Percentiles rank a stretch among this genome's conserved stretches.
These are phyloP conservation scores for Sinella curviseta DNA, from an alignment of 1,140 invertebrate species.

Conservation along the genomic window DNA sequence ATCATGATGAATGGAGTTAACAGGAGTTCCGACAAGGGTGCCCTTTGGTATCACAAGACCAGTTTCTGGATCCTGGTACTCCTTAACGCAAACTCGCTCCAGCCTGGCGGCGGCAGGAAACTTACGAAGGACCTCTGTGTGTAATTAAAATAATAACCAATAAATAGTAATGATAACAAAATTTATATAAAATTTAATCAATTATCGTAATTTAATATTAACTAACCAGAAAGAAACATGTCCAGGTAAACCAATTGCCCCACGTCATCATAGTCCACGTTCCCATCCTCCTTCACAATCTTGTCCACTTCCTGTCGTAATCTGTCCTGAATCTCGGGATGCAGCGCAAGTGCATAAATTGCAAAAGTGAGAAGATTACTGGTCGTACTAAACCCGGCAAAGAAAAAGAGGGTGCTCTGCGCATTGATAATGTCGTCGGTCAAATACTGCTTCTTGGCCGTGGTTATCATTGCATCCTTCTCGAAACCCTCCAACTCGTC, in stretches of 20 bases:
- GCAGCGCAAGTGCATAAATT: slow-evolving; percentile 66
- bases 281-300: slow-evolving; percentile 52
- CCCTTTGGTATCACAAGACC: slow-evolving; percentile 55
- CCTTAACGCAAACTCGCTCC: slow-evolving; percentile 52
- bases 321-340: slow-evolving; percentile 60
- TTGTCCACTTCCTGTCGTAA: no score
- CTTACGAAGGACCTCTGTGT: slow-evolving; percentile 50
- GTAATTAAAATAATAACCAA: no score
- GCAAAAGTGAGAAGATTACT: slow-evolving; percentile 67
- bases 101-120: not conserved
- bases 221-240: slow-evolving; percentile 59
- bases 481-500: not conserved
- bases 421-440: not conserved
- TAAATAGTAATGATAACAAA: no score
- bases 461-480: not conserved
- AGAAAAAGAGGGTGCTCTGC: no score
- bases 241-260: slow-evolving; percentile 58
- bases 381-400: slow-evolving; percentile 72
- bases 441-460: no score
- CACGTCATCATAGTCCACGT: slow-evolving; percentile 54
- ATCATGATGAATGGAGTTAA: no score
- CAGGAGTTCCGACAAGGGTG: slow-evolving; percentile 51
- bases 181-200: no score
- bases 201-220: no score
- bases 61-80: slow-evolving; percentile 58